Base-by-base conservation (phyloP, 2,888 invertebrate species). In the Polietes domitor region DNA sequence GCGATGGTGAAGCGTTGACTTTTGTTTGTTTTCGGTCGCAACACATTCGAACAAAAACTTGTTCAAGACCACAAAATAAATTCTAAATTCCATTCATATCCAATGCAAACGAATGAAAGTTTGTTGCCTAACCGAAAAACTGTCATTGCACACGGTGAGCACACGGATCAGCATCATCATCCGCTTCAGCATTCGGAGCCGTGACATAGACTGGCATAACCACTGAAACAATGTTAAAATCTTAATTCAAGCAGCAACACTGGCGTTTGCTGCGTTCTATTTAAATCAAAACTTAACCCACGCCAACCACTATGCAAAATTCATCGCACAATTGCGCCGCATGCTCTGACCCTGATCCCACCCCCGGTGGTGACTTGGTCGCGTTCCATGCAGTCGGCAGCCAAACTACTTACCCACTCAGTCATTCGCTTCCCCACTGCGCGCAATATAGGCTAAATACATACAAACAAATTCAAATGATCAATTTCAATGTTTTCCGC, bases 101-200 rank as follows among this genome's bases (percentile, higher is more conserved):
- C 55, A 55, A 1, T 55, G 6, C 63, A 17, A 32, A 63, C 9
- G 15, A 32, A 63, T 19, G 15, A 41, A 41, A 65, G 55, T 37
- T n/a, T 21, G 58, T 58, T 26, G 21, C 21, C 19, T 9, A 65
- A 65, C 26, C 41, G 19, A 9, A 37, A 65, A 43, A 68, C 24
- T 68, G 41, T 68, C 68, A 41, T 68, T 68, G 15, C 68, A 68
- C 68, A 68, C 68, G 43, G 41, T 43, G 19, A 24, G 68, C 41
- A 43, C 21, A 68, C n/a, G n/a, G n/a, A n/a, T n/a, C n/a, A n/a
- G n/a, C 68, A 68, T 43, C 68, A 65, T 65, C 37, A 65, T 63
- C 17, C 6, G 28, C 17, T 41, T 4, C 41, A 41, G n/a, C n/a
- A n/a, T n/a, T n/a, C n/a, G n/a, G n/a, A n/a, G n/a, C n/a, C n/a